phyloP scores from a whole-genome alignment of 2,888 invertebrate species.

The Agrenia bidenticulata region DNA sequence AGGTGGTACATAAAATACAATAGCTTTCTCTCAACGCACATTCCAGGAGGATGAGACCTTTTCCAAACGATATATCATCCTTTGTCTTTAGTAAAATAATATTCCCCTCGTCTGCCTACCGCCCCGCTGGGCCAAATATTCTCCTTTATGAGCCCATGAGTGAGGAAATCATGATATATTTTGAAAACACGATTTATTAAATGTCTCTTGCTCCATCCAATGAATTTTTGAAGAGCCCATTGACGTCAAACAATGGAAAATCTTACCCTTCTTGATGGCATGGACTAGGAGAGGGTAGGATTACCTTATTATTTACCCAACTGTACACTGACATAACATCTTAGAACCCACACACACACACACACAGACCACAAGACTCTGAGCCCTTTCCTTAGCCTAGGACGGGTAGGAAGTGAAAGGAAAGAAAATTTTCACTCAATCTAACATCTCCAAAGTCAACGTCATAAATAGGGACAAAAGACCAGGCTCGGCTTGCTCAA shows the following conservation, averaged over 20 bases:
- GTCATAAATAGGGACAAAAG: too few relatives aligned
- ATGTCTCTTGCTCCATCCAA: neutral
- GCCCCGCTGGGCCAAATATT: conserved; percentile 19
- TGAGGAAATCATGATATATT: conserved; percentile 21
- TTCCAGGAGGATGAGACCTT: conserved; percentile 15
- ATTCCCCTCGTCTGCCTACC: conserved; percentile 5
- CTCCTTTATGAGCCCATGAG: conserved; percentile 17
- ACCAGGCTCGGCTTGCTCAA: too few relatives aligned
- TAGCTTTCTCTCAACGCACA: conserved; percentile 1
- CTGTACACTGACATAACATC: too few relatives aligned
- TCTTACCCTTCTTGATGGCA: too few relatives aligned
- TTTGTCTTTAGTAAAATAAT: conserved; percentile 21
- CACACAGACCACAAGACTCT: too few relatives aligned
- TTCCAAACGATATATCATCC: conserved; percentile 17
- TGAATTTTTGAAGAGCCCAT: conserved; percentile 17
- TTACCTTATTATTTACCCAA: too few relatives aligned
- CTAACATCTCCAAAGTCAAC: too few relatives aligned
- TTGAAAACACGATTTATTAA: conserved; percentile 20
- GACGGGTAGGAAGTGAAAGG: too few relatives aligned
- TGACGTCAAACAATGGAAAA: conserved; percentile 16
- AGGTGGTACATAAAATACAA: neutral
- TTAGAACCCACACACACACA: too few relatives aligned
- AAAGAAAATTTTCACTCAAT: too few relatives aligned
- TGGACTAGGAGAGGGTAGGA: too few relatives aligned
- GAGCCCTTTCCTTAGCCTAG: too few relatives aligned